Conservation (phyloP, 2,888 invertebrate genomes). For the Venusia cambrica region DNA sequence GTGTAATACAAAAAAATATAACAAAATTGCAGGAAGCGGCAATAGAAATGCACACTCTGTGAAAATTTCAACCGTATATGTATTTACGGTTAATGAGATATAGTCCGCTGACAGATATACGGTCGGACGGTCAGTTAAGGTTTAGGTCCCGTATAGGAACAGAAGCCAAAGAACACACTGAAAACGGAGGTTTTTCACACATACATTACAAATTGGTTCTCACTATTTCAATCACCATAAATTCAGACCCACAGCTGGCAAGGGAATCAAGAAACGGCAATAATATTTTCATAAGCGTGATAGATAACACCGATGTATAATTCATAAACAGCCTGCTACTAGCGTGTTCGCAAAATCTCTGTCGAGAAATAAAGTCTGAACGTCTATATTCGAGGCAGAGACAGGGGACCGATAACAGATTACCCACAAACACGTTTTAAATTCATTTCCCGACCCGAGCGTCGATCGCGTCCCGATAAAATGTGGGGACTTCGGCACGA, state of each 20-base stretch:
- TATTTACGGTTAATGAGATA: too few relatives aligned
- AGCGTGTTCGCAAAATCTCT: slow-evolving; percentile 56
- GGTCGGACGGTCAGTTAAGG: too few relatives aligned
- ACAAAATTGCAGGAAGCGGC: too few relatives aligned
- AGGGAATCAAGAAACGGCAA: slow-evolving; percentile 15
- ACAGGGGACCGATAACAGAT: slow-evolving; percentile 82
- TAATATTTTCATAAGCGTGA: slow-evolving; percentile 22
- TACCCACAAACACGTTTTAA: slow-evolving; percentile 82
- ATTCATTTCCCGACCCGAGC: slow-evolving; percentile 80
- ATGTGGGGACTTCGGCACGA: slow-evolving; percentile 75
- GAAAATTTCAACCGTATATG: too few relatives aligned
- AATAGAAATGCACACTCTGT: too few relatives aligned
- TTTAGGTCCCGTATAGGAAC: too few relatives aligned
- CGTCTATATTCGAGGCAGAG: slow-evolving; percentile 76
- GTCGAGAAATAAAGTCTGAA: slow-evolving; percentile 62
- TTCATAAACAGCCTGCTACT: slow-evolving; percentile 20
- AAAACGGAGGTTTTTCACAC: too few relatives aligned
- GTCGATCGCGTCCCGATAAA: slow-evolving; percentile 79
- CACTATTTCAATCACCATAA: slow-evolving; percentile 7
- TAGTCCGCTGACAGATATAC: too few relatives aligned
- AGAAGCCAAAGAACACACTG: too few relatives aligned
- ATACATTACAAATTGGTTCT: slow-evolving; percentile 2
- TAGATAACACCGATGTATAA: slow-evolving; percentile 21
- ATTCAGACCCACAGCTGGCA: slow-evolving; percentile 5
- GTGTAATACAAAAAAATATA: too few relatives aligned